Conservation (phyloP, 2,797 vertebrate species). For the Capromys pilorides region DNA sequence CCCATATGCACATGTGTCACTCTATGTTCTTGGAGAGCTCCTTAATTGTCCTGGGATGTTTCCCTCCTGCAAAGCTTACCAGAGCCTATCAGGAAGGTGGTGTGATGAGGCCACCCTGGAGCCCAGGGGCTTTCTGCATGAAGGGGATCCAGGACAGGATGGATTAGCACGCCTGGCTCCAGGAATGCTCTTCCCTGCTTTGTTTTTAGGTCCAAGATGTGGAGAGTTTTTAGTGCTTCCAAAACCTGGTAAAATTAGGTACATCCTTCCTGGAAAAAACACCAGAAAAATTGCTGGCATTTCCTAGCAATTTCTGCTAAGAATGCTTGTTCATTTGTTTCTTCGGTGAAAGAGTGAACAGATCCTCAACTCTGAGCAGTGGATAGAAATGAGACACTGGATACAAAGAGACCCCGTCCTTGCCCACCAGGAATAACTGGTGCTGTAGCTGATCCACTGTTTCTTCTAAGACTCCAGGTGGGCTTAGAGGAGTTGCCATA, state of each 20-base stretch:
- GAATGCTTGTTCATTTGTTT: background rate
- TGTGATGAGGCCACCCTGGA: background rate
- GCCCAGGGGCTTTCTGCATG: background rate
- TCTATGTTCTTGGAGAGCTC: background rate
- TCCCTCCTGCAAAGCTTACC: background rate
- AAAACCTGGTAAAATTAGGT: background rate
- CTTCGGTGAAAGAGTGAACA: background rate
- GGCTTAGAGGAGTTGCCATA: background rate
- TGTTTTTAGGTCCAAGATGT: background rate
- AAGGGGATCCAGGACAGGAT: background rate
- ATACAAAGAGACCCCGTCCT: background rate
- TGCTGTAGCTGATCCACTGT: background rate
- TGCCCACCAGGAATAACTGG: background rate
- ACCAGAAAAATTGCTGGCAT: background rate
- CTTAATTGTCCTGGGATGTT: background rate
- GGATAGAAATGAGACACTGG: background rate
- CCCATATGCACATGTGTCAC: background rate
- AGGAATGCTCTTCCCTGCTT: background rate
- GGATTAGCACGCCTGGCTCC: background rate
- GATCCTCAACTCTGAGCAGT: background rate
- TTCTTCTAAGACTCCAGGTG: background rate
- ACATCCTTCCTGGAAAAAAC: background rate
- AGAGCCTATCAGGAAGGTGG: background rate
- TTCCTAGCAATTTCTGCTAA: conserved; percentile 19
- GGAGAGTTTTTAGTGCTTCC: background rate